phyloP scores from a whole-genome alignment of 2,888 invertebrate species.

The Hirtodrosophila cameraria region DNA sequence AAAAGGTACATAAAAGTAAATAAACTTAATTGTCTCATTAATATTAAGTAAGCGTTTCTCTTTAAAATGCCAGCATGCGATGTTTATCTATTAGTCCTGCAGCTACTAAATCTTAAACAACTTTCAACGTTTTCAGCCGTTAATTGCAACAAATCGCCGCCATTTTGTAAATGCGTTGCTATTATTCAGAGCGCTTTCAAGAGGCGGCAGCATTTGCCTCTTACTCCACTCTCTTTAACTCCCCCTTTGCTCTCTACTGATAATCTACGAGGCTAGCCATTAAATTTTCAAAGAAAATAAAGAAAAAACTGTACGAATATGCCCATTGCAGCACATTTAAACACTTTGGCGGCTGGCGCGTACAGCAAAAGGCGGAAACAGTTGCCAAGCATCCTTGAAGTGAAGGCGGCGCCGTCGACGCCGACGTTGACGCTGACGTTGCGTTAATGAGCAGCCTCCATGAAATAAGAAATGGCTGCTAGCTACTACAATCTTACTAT shows the following conservation, averaged over 20 bases:
- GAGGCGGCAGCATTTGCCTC: background rate
- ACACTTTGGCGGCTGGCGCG: conserved; percentile 39
- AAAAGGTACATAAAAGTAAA: background rate
- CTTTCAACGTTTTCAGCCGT: conserved; percentile 50
- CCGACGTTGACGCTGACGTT: conserved; percentile 29
- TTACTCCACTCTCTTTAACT: background rate
- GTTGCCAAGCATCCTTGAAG: conserved; percentile 65
- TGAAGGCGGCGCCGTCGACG: conserved; percentile 42
- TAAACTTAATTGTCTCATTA: background rate
- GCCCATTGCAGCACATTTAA: conserved; percentile 40
- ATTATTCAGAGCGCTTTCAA: conserved; percentile 51
- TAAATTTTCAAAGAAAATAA: conserved; percentile 53
- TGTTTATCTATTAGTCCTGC: conserved; percentile 3
- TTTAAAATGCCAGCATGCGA: background rate
- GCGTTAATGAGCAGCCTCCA: conserved; percentile 66
- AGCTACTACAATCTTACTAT: conserved; percentile 9
- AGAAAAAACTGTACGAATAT: conserved; percentile 20
- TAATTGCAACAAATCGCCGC: conserved; percentile 76
- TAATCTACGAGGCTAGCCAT: conserved; percentile 42
- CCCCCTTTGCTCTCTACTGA: background rate
- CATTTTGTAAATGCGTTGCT: conserved; percentile 59
- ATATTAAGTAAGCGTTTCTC: background rate
- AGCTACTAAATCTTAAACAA: conserved; percentile 41
- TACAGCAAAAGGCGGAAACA: conserved; percentile 49
- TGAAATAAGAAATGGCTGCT: conserved; percentile 41